A percentile compares a stretch with the other conserved stretches of the same genome.
Conservation (phyloP, 2,888 invertebrate species). For the Conistra vaccinii region DNA sequence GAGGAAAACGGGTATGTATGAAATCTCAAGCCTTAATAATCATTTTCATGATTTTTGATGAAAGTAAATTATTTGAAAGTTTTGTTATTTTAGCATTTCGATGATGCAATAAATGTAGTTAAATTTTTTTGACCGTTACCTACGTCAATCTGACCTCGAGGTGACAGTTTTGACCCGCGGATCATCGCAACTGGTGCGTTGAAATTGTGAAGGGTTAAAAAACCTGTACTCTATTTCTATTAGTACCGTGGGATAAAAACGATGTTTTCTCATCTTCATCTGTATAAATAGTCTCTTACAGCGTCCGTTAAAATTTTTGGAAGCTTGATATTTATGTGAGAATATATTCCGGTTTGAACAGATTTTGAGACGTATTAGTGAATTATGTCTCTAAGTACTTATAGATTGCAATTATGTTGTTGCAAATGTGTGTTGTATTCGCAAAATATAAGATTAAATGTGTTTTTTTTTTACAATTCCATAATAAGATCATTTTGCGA, state of each 20-base stretch:
- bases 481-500: no score
- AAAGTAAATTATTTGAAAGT: neutral
- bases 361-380: neutral
- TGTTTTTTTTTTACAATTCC: no score
- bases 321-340: neutral
- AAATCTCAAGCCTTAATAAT: neutral
- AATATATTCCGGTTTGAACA: neutral
- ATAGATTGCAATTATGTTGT: neutral
- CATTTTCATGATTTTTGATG: neutral
- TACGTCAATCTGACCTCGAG: conserved; percentile 28
- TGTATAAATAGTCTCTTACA: neutral
- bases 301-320: neutral
- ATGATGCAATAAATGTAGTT: neutral
- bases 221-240: conserved; percentile 39
- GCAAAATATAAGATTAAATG: no score
- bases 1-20: conserved; percentile 7
- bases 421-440: no score
- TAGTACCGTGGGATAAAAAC: conserved; percentile 36
- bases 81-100: neutral
- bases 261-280: conserved; percentile 5
- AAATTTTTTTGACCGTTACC: neutral
- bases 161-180: conserved; percentile 49
- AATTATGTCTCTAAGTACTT: neutral
- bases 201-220: conserved; percentile 47
- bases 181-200: conserved; percentile 23